These are phyloP conservation scores for Desmodus rotundus DNA, from an alignment of 2,113 vertebrate species.

Conservation along the genomic window DNA sequence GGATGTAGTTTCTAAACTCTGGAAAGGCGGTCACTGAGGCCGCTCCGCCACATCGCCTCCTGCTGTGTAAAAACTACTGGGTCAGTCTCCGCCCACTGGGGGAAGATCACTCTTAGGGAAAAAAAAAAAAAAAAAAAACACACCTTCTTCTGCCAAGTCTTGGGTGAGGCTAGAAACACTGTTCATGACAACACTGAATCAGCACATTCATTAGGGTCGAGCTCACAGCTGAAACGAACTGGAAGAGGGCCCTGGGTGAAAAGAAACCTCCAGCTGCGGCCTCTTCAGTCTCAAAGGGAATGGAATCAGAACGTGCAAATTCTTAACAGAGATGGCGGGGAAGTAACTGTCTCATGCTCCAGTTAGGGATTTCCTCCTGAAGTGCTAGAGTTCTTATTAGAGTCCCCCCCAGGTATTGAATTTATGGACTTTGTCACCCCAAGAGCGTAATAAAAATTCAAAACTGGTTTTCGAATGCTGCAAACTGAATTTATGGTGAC, in stretches of 20 bases:
- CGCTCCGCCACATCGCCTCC: not conserved
- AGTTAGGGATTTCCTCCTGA: not conserved
- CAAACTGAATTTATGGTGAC: slow-evolving; percentile 1
- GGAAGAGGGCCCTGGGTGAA: not conserved
- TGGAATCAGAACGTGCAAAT: not conserved
- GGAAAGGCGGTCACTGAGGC: not conserved
- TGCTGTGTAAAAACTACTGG: not conserved
- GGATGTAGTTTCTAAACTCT: not conserved
- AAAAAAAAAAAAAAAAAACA: too few species aligned
- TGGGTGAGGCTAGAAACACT: slow-evolving; percentile 51
- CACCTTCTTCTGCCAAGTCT: slow-evolving; percentile 46
- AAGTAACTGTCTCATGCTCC: not conserved
- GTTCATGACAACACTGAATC: slow-evolving; percentile 46
- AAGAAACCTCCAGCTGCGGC: slow-evolving; percentile 30
- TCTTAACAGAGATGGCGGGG: not conserved
- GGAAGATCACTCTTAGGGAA: not conserved
- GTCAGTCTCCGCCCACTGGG: not conserved
- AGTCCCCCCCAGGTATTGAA: not conserved
- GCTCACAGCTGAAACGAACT: slow-evolving; percentile 16
- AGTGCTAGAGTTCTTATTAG: not conserved
- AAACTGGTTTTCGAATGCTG: not conserved
- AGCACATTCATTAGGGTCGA: slow-evolving; percentile 46
- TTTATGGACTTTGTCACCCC: not conserved
- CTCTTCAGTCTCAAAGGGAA: slow-evolving; percentile 10
- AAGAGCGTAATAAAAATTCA: not conserved